A percentile compares a stretch with the other conserved stretches of the same genome.
Evolutionary conservation across 1,140 invertebrate genomes (phyloP).

Genomic region (Conopomorpha cramerella): DNA sequence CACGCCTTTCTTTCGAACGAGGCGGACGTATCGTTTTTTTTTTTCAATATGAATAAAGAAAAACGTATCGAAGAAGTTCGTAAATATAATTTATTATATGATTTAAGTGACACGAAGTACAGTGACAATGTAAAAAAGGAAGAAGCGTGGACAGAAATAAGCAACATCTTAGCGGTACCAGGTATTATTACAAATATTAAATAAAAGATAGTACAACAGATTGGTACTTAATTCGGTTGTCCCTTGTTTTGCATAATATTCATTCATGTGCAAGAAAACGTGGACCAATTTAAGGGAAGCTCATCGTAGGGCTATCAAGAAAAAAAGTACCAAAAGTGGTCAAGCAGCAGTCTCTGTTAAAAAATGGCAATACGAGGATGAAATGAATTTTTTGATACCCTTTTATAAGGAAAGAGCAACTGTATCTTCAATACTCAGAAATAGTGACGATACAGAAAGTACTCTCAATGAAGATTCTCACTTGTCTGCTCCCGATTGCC

Average conservation of each 20-base stretch:
- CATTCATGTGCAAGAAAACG: slow-evolving; percentile 12
- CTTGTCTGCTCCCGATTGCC: too few species aligned
- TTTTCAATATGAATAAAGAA: too few species aligned
- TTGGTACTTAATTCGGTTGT: slow-evolving; percentile 1
- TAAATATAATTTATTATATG: slow-evolving; percentile 2
- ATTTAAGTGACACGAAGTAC: slow-evolving; percentile 2
- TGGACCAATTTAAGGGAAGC: slow-evolving; percentile 12
- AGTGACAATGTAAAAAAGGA: slow-evolving; percentile 1
- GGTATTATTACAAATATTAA: slow-evolving; percentile 2
- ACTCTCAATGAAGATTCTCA: too few species aligned
- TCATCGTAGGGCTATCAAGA: slow-evolving; percentile 11
- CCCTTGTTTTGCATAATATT: slow-evolving; percentile 1
- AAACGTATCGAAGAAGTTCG: slow-evolving; percentile 2
- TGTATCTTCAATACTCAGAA: too few species aligned
- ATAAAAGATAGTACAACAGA: slow-evolving; percentile 1
- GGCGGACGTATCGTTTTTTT: too few species aligned
- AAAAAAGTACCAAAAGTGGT: slow-evolving; percentile 15
- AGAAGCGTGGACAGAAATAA: slow-evolving; percentile 1
- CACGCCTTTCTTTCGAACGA: too few species aligned
- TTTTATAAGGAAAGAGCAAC: slow-evolving; percentile 14
- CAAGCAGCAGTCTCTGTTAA: slow-evolving; percentile 12
- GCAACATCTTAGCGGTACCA: neutral
- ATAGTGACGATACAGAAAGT: too few species aligned
- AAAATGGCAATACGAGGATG: slow-evolving; percentile 14
- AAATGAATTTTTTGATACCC: slow-evolving; percentile 15